Conservation (phyloP, 1,140 invertebrate genomes). For the Dendroctonus valens region DNA sequence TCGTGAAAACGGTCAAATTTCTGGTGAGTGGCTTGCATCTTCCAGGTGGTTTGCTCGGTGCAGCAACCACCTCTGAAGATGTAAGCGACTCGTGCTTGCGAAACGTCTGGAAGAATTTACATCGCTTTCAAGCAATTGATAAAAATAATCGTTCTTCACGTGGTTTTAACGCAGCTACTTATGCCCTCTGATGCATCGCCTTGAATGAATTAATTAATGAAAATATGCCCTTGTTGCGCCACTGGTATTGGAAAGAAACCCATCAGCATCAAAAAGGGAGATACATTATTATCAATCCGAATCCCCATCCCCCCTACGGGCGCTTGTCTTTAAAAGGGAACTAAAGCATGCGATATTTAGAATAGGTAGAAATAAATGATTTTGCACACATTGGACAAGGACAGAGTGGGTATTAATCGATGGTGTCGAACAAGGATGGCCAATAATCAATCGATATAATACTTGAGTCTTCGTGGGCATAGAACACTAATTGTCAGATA, state of each 20-base stretch:
- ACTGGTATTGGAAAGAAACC: constrained; percentile 21
- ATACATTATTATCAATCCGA: constrained; percentile 34
- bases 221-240: background rate
- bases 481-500: constrained; percentile 33
- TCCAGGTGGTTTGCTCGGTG: too few relatives aligned
- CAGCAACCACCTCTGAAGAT: too few relatives aligned
- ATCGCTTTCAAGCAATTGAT: background rate
- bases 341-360: constrained; percentile 31
- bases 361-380: constrained; percentile 32
- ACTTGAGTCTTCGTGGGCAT: constrained; percentile 30
- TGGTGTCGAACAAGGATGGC: background rate
- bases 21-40: too few relatives aligned
- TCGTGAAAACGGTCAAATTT: too few relatives aligned
- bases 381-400: constrained; percentile 20
- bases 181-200: too few relatives aligned
- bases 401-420: background rate
- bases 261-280: constrained; percentile 29
- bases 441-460: constrained; percentile 33
- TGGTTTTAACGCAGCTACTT: too few relatives aligned
- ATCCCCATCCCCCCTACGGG: constrained; percentile 1
- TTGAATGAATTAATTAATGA: too few relatives aligned
- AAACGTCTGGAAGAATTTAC: background rate
- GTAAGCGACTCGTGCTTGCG: too few relatives aligned
- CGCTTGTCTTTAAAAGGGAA: constrained; percentile 13
- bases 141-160: too few relatives aligned